Conservation (phyloP, 2,113 vertebrate species). For the Cathartes aura region DNA sequence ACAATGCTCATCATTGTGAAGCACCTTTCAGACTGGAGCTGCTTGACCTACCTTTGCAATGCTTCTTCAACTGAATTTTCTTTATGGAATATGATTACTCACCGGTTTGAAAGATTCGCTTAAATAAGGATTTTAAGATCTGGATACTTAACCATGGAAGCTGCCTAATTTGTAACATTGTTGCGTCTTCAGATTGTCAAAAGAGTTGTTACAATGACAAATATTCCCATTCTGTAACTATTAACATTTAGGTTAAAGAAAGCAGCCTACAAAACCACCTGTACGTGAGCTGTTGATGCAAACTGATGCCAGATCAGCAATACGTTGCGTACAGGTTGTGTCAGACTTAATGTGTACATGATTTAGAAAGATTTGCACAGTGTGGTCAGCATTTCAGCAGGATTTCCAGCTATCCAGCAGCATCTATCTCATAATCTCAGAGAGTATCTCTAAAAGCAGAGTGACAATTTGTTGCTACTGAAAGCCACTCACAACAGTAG, state of each 20-base stretch:
- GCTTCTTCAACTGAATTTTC: neutral
- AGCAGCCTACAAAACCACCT: neutral
- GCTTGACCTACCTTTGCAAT: neutral
- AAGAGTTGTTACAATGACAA: neutral
- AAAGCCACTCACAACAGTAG: neutral
- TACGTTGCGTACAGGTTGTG: neutral
- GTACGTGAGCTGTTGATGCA: neutral
- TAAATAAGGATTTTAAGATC: neutral
- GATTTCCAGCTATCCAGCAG: neutral
- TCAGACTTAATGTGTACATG: neutral
- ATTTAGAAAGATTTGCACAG: neutral
- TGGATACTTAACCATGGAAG: neutral
- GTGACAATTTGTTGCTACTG: neutral
- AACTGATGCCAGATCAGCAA: neutral
- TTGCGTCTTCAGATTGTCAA: neutral
- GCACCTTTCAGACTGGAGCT: neutral
- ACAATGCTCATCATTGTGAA: neutral
- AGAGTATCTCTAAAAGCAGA: neutral
- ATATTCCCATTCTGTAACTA: neutral
- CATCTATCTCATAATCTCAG: neutral
- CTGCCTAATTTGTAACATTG: neutral
- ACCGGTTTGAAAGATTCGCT: neutral
- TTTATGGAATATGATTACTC: neutral
- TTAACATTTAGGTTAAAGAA: neutral
- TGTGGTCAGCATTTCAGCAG: neutral